Evolutionary conservation across 2,888 invertebrate genomes (phyloP), one percentile per base, ranked within the genome.

Genomic region (Cyrtodaria siliqua): DNA sequence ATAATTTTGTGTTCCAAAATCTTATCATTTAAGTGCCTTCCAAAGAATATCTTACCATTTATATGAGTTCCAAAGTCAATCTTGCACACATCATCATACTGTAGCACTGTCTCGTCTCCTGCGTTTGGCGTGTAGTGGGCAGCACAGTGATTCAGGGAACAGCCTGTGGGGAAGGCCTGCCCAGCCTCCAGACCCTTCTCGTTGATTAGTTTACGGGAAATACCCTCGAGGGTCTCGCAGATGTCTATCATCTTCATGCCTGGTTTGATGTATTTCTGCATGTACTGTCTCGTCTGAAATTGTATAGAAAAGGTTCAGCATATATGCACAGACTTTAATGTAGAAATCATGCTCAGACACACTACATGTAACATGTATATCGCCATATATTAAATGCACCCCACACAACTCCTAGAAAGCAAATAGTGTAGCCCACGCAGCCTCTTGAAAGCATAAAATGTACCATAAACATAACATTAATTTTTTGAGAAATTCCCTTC

Each of bases 81-180:
- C 94, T 99, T 99, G 88, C 98, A 98, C 2, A 99, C 99, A 93
- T 99, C 99, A 90, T 99, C 98, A 89, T 97, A 97, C 84, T 96
- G 95, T 57, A 99, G 94, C 12, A 99, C 98, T 0, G 99, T 99
- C 12, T 96, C 95, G 93, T 99, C 99, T 14, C 98, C 99, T 63
- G 98, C 98, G 93, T 99, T 99, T 3, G 99, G 99, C 16, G 99
- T 99, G 91, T 99, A 99, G 94, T 99, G 99, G 60, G 99, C 99
- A 66, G 99, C 99, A 92, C 99, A 99, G 93, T 99, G 97, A 94
- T 99, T 99, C 40, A 99, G 95, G n/a, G 98, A 99, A 92, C 99
- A 99, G 0, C 99, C 99, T 0, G 99, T 99, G 0, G 99, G 99
- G 93, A 99, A 99, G 2, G 94, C 95, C 57, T 95, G 87, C 18